phyloP scores from a whole-genome alignment of 2,797 vertebrate species.

The Poeciliopsis presidionis region DNA sequence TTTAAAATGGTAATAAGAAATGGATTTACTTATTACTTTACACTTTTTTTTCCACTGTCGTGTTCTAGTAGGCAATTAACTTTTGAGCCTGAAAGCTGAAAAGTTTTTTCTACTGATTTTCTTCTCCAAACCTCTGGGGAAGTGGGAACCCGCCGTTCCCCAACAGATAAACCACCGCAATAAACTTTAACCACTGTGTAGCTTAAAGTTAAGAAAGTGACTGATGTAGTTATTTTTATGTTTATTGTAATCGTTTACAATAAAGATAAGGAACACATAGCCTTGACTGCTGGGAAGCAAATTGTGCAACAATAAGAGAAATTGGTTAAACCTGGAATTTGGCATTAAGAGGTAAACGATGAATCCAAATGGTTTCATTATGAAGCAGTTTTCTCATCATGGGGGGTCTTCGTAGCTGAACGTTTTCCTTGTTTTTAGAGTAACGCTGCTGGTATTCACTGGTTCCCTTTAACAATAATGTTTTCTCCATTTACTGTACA shows the following conservation, averaged over 20 bases:
- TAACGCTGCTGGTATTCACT: neutral
- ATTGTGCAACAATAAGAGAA: neutral
- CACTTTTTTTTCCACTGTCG: too few relatives aligned
- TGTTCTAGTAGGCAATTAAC: neutral
- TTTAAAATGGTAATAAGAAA: neutral
- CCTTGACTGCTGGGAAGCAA: neutral
- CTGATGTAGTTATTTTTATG: neutral
- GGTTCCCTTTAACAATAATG: neutral
- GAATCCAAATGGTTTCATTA: neutral
- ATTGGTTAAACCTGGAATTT: neutral
- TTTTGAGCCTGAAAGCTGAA: neutral
- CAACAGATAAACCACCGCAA: neutral
- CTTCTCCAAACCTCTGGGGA: neutral
- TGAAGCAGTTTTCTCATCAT: neutral
- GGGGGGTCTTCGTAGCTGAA: neutral
- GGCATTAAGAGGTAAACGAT: neutral
- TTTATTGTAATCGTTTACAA: neutral
- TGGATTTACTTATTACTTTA: neutral
- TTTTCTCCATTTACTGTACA: conserved; percentile 3
- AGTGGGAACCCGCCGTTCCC: neutral
- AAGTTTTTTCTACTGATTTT: neutral
- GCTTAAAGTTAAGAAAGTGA: neutral
- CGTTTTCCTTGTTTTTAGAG: neutral
- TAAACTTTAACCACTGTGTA: neutral
- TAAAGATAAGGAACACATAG: neutral